A percentile compares a stretch with the other conserved stretches of the same genome.
Evolutionary conservation across 2,113 vertebrate genomes (phyloP).

Genomic region (Gobio gobio): DNA sequence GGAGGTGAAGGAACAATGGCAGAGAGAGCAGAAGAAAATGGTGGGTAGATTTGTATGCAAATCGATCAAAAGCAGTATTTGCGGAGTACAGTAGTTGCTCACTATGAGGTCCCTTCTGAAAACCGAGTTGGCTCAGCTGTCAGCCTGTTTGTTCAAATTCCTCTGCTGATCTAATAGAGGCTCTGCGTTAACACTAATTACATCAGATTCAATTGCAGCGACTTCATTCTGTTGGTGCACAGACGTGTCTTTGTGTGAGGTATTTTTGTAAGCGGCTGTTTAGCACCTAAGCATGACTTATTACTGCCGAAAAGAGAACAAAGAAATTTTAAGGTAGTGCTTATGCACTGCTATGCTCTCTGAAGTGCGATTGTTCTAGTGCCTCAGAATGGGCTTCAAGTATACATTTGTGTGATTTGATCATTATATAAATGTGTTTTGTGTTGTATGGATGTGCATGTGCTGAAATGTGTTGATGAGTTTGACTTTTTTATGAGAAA

Average conservation of each 20-base stretch:
- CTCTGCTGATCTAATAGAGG: neutral
- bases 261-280: neutral
- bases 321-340: neutral
- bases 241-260: constrained; percentile 10
- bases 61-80: neutral
- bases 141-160: neutral
- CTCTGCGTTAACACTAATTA: constrained; percentile 10
- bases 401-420: neutral
- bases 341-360: neutral
- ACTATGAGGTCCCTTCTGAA: neutral
- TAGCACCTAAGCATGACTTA: constrained; percentile 9
- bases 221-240: neutral
- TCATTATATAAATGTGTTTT: neutral
- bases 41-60: constrained; percentile 63
- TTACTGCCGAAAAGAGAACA: neutral
- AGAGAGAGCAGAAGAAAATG: constrained; percentile 95
- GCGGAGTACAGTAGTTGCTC: neutral
- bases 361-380: neutral
- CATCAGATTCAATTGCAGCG: constrained; percentile 1
- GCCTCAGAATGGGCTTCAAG: neutral
- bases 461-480: too few species aligned
- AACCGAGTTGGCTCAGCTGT: constrained; percentile 3
- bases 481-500: too few species aligned
- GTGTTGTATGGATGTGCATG: neutral
- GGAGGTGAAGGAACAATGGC: constrained; percentile 98